Evolutionary conservation across 2,797 vertebrate species (phyloP).

Genomic region (Dendrocincla tyrannina): DNA sequence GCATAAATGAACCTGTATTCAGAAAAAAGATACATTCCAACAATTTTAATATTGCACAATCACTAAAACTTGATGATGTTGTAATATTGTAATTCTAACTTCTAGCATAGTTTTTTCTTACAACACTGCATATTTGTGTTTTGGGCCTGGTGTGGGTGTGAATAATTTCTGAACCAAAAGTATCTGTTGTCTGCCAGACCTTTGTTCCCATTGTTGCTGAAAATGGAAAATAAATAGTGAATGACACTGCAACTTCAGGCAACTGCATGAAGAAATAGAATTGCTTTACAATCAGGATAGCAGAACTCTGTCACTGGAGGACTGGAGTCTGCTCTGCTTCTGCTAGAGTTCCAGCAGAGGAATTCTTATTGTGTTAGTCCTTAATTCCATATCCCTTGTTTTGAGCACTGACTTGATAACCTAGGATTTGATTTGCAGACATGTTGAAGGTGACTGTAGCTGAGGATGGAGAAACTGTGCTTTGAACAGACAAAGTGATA

Average conservation of each 20-base stretch:
- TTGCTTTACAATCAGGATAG: background rate
- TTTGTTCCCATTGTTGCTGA: background rate
- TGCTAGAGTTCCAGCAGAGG: background rate
- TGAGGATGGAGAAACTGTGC: background rate
- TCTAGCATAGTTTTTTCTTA: background rate
- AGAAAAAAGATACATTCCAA: background rate
- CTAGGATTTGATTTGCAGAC: background rate
- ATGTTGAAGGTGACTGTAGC: background rate
- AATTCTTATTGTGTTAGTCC: background rate
- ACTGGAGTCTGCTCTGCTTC: background rate
- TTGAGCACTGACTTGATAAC: background rate
- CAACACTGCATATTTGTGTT: background rate
- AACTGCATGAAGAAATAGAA: background rate
- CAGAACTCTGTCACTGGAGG: background rate
- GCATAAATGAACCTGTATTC: background rate
- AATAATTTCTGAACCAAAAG: conserved; percentile 20
- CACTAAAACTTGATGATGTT: background rate
- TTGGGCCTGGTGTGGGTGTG: background rate
- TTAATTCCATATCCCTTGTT: background rate
- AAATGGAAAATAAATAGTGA: conserved; percentile 1
- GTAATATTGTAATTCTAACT: background rate
- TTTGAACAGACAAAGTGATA: background rate
- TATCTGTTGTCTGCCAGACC: background rate
- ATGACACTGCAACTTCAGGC: background rate
- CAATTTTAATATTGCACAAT: background rate